phyloP scores from a whole-genome alignment of 2,113 vertebrate genomes.

The Seriola aureovittata region DNA sequence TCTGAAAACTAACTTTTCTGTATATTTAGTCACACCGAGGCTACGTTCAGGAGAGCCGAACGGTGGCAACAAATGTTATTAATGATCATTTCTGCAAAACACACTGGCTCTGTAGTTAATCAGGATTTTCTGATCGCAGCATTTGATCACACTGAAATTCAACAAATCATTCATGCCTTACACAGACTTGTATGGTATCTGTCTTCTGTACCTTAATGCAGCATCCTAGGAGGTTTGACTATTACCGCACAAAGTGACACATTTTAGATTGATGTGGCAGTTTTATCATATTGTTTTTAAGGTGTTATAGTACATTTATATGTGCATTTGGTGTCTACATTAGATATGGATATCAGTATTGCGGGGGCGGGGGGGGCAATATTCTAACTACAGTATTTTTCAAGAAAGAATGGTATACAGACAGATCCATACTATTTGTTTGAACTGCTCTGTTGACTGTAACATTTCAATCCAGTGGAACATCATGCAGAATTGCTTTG shows the following conservation, averaged over 20 bases:
- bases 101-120: conserved; percentile 1
- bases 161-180: conserved; percentile 22
- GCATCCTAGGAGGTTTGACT: conserved; percentile 7
- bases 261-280: conserved; percentile 11
- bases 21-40: conserved; percentile 20
- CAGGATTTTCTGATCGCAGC: background rate
- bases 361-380: no score
- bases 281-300: conserved; percentile 7
- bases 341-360: conserved; percentile 6
- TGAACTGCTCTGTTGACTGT: background rate
- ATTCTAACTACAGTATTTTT: conserved; percentile 16
- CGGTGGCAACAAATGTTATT: background rate
- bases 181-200: conserved; percentile 10
- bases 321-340: conserved; percentile 10
- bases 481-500: background rate
- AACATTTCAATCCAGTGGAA: background rate
- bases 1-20: conserved; percentile 23
- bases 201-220: conserved; percentile 15
- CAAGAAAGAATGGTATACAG: background rate
- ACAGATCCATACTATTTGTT: conserved; percentile 1
- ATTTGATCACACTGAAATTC: background rate
- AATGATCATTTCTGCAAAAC: conserved; percentile 5
- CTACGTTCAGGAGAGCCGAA: conserved; percentile 18
- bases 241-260: conserved; percentile 16
- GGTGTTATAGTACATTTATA: conserved; percentile 1